Percentiles rank a stretch among this genome's conserved stretches.
phyloP scores from a whole-genome alignment of 2,797 vertebrate genomes.

The Sebastes cheni region DNA sequence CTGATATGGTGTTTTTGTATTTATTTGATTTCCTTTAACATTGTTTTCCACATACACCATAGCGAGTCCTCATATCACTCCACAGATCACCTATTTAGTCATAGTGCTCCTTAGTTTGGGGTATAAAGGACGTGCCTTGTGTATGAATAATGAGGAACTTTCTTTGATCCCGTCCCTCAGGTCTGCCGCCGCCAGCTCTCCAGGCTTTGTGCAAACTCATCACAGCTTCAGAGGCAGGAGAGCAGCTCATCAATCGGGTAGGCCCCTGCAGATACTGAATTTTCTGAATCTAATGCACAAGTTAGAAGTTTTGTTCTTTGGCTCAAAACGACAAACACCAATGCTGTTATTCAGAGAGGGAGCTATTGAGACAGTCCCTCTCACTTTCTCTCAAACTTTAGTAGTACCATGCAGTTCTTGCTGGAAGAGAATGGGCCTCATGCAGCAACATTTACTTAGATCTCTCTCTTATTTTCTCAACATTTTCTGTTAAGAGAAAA shows the following conservation, averaged over 20 bases:
- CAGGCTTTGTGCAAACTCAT: conserved; percentile 99
- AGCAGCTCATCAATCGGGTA: conserved; percentile 98
- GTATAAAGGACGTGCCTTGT: conserved; percentile 2
- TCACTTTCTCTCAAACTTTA: conserved; percentile 10
- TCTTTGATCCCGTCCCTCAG: conserved; percentile 75
- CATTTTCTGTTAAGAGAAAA: no score
- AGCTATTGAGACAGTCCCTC: not conserved
- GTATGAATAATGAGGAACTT: conserved; percentile 44
- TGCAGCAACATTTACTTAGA: no score
- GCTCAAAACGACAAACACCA: conserved; percentile 1
- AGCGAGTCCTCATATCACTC: not conserved
- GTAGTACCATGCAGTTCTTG: not conserved
- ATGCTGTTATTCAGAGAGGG: not conserved
- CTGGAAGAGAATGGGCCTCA: not conserved
- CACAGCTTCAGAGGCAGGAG: conserved; percentile 95
- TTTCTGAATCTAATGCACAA: conserved; percentile 14
- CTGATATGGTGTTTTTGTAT: not conserved
- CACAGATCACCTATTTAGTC: not conserved
- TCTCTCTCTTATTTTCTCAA: no score
- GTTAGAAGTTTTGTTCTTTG: conserved; percentile 8
- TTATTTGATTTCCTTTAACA: not conserved
- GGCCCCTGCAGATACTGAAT: conserved; percentile 64
- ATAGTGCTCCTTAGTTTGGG: not conserved
- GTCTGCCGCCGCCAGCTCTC: conserved; percentile 94
- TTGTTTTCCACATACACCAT: not conserved